These are phyloP conservation scores for Sebastes cheni DNA, from an alignment of 2,797 vertebrate genomes.

Conservation along the genomic window DNA sequence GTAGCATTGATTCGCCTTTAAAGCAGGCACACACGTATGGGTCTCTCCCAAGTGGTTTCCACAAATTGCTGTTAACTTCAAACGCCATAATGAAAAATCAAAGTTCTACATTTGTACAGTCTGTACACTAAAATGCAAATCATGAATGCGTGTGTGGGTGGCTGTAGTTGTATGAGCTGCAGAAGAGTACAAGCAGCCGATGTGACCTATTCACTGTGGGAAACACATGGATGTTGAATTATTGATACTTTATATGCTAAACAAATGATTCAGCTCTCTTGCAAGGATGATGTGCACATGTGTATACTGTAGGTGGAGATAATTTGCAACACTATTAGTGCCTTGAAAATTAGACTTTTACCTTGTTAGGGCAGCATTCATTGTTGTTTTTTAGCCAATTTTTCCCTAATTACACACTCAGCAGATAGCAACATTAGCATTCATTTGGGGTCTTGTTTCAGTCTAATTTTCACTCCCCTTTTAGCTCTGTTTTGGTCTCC, in stretches of 20 bases:
- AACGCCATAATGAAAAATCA: not conserved
- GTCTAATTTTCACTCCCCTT: not conserved
- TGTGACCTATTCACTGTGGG: constrained; percentile 11
- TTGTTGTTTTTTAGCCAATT: not conserved
- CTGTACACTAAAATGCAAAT: not conserved
- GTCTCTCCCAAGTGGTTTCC: not conserved
- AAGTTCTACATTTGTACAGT: not conserved
- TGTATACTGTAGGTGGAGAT: not conserved
- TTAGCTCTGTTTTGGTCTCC: not conserved
- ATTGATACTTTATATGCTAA: constrained; percentile 2
- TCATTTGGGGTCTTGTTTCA: not conserved
- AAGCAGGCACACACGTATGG: not conserved
- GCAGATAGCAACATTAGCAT: not conserved
- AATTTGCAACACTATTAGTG: not conserved
- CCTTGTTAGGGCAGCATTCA: not conserved
- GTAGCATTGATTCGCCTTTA: not conserved
- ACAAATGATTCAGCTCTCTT: not conserved
- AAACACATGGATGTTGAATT: constrained; percentile 18
- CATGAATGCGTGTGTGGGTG: not conserved
- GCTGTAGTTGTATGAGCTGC: not conserved
- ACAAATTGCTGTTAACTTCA: not conserved
- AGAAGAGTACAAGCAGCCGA: not conserved
- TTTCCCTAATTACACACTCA: not conserved
- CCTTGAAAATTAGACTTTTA: not conserved
- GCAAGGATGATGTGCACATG: not conserved